A percentile compares a stretch with the other conserved stretches of the same genome.
Conservation (phyloP, 1,140 invertebrate genomes). For the Diorhabda sublineata region DNA sequence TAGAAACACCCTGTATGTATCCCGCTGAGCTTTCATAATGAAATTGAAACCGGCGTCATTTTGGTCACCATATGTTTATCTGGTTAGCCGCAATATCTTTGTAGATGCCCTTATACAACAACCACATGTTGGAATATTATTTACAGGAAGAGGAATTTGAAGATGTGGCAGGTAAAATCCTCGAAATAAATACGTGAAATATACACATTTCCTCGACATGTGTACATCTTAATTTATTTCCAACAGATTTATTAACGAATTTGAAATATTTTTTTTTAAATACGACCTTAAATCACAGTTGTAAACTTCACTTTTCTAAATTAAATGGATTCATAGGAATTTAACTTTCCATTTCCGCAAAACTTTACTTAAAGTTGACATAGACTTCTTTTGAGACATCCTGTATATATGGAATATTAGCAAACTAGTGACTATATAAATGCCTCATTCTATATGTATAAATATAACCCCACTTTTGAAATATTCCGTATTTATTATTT, state of each 20-base stretch:
- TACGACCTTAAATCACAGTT: too few relatives aligned
- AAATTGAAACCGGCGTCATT: neutral
- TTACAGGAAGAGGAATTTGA: slow-evolving; percentile 2
- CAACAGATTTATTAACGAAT: too few relatives aligned
- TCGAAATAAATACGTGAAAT: neutral
- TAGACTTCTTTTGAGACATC: too few relatives aligned
- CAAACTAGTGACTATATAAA: too few relatives aligned
- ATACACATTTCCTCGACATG: neutral
- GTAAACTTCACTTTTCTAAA: too few relatives aligned
- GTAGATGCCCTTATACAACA: neutral
- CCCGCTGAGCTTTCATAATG: neutral
- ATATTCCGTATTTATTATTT: slow-evolving; percentile 25
- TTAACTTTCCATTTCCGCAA: too few relatives aligned
- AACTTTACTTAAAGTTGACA: too few relatives aligned
- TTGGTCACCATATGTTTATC: neutral
- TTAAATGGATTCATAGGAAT: too few relatives aligned
- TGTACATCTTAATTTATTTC: neutral
- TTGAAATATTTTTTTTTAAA: too few relatives aligned
- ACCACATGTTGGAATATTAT: neutral
- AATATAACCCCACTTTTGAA: slow-evolving; percentile 1
- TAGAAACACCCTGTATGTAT: neutral
- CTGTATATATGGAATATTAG: too few relatives aligned
- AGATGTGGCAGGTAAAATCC: neutral
- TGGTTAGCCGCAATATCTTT: neutral
- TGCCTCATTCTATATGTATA: too few relatives aligned